Conservation (phyloP, 2,888 invertebrate genomes). For the Rotaria macrura region DNA sequence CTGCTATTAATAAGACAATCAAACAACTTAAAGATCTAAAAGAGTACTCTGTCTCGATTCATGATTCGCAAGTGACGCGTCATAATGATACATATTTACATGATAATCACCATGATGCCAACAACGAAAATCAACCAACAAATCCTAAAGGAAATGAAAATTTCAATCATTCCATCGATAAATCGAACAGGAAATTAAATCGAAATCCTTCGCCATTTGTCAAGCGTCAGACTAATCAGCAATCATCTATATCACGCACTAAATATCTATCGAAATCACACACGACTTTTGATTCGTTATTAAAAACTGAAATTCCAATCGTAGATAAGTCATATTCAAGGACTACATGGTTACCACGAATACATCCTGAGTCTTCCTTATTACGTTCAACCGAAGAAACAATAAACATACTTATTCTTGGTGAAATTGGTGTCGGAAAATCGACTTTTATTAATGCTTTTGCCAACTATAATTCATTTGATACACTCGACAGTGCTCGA, state of each 20-base stretch:
- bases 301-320: too few relatives aligned
- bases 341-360: not conserved
- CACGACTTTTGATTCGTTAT: not conserved
- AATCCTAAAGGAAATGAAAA: not conserved
- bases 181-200: not conserved
- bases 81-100: not conserved
- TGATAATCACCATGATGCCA: not conserved
- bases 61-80: not conserved
- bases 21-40: not conserved
- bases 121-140: not conserved
- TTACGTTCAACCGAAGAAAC: not conserved
- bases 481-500: not conserved
- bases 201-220: not conserved
- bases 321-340: too few relatives aligned
- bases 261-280: not conserved
- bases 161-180: not conserved
- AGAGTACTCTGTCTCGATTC: not conserved
- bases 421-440: not conserved
- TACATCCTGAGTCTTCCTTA: not conserved
- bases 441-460: not conserved
- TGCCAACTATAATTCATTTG: not conserved
- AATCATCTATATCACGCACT: not conserved
- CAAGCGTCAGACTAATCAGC: not conserved
- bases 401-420: not conserved
- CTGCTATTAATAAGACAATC: not conserved